Base-by-base conservation (phyloP, 2,113 vertebrate species). In the Sceloporus undulatus region DNA sequence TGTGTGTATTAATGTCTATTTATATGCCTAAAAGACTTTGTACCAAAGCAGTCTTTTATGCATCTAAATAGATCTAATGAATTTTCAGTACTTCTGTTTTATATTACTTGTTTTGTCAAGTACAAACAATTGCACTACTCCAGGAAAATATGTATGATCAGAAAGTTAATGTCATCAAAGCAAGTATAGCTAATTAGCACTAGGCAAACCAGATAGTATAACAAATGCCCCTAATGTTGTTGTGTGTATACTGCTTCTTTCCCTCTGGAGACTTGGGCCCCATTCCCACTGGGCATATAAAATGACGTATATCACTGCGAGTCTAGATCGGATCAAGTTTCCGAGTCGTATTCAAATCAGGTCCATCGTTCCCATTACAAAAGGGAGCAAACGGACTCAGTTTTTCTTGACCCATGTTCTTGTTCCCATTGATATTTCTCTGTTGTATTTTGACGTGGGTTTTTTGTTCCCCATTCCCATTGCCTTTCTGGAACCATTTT, bases 61-160 rank as follows among this genome's bases (percentile, higher is more conserved):
- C 27, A 77, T 66, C 65, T 85, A 85, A 85, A 84, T 75, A 23
- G 21, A 62, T 62, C 38, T 65, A 48, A 77, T 77, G 11, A 65
- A 62, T 48, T 65, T 65, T 77, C 34, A 77, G 23, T 48, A 77
- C 56, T 27, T 77, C 84, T 85, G 56, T 77, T 77, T 77, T 77
- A 77, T 65, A 77, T 77, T 85, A 85, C 74, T 77, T 77, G 1
- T 38, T 42, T 40, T 42, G 73, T 38, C 56, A 85, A 85, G 56
- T 65, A 42, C 48, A 85, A 85, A 77, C 38, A 77, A 27, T 40
- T 34, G n/a, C 34, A 75, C 40, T 85, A 76, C 21, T 21, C 23
- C 56, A 40, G 71, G 56, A 77, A 77, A 77, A 77, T 29, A 77
- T 77, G 56, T 66, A 65, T 77, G 56, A 82, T 25, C 9, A 74